phyloP scores from a whole-genome alignment of 2,888 invertebrate species.

The Rhagonycha fulva region DNA sequence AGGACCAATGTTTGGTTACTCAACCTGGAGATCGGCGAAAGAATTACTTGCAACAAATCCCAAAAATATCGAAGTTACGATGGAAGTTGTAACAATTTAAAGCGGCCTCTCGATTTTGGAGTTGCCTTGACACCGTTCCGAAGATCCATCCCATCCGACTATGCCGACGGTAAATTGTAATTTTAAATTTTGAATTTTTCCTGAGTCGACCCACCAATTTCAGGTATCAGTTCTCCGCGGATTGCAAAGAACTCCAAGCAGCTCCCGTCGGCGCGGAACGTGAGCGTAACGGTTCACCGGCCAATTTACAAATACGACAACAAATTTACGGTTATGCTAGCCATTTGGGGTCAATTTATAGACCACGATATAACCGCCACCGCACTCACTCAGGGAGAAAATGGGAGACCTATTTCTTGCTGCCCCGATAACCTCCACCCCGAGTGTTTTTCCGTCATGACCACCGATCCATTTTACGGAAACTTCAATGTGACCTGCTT shows the following conservation, averaged over 20 bases:
- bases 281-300: slow-evolving; percentile 75
- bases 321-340: slow-evolving; percentile 80
- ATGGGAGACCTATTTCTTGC: slow-evolving; percentile 75
- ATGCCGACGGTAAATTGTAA: slow-evolving; percentile 71
- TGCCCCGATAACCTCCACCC: slow-evolving; percentile 66
- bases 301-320: slow-evolving; percentile 75
- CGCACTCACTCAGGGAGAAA: slow-evolving; percentile 72
- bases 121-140: slow-evolving; percentile 75
- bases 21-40: slow-evolving; percentile 11
- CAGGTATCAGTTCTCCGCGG: slow-evolving; percentile 70
- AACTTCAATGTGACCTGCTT: slow-evolving; percentile 74
- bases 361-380: slow-evolving; percentile 89
- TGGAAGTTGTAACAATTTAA: slow-evolving; percentile 78
- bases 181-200: neutral
- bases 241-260: slow-evolving; percentile 56
- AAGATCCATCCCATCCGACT: slow-evolving; percentile 73
- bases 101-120: slow-evolving; percentile 69
- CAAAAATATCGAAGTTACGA: slow-evolving; percentile 68
- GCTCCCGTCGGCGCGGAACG: slow-evolving; percentile 75
- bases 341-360: slow-evolving; percentile 87
- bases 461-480: slow-evolving; percentile 72
- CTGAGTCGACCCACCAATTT: slow-evolving; percentile 4
- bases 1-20: slow-evolving; percentile 1
- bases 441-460: slow-evolving; percentile 78
- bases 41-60: slow-evolving; percentile 38